Evolutionary conservation across 1,140 invertebrate genomes (phyloP).

Genomic region (Drosophila varians): DNA sequence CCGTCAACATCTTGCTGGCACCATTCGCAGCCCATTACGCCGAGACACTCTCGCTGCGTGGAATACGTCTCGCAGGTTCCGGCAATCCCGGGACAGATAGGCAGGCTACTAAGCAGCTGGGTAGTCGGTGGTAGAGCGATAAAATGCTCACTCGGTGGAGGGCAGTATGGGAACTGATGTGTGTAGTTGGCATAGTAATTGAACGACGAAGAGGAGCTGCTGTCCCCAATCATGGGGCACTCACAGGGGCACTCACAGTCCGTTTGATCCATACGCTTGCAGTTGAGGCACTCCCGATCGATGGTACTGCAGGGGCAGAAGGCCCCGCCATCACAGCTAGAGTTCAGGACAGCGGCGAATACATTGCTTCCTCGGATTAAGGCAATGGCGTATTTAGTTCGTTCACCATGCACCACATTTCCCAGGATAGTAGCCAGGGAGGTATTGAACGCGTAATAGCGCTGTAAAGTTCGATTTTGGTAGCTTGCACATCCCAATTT

Average conservation of each 20-base stretch:
- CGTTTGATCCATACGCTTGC: conserved; percentile 96
- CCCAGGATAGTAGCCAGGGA: conserved; percentile 90
- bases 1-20: conserved; percentile 92
- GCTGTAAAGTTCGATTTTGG: conserved; percentile 90
- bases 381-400: conserved; percentile 94
- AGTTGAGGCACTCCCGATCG: conserved; percentile 95
- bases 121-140: conserved; percentile 61
- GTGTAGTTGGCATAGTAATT: conserved; percentile 71
- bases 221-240: conserved; percentile 88
- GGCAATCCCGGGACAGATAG: conserved; percentile 86
- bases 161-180: conserved; percentile 71
- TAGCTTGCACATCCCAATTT: conserved; percentile 93
- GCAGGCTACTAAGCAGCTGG: conserved; percentile 46
- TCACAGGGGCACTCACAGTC: conserved; percentile 98
- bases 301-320: conserved; percentile 97
- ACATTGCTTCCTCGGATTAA: conserved; percentile 92
- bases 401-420: conserved; percentile 94
- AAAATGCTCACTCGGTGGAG: conserved; percentile 77
- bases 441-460: conserved; percentile 93
- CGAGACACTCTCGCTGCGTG: conserved; percentile 91
- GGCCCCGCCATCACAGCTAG: conserved; percentile 88
- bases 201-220: conserved; percentile 21
- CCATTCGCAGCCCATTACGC: conserved; percentile 95
- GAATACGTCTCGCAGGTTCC: conserved; percentile 90
- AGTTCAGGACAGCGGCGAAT: conserved; percentile 94